Evolutionary conservation across 2,113 vertebrate genomes (phyloP).

Genomic region (Larimichthys crocea): DNA sequence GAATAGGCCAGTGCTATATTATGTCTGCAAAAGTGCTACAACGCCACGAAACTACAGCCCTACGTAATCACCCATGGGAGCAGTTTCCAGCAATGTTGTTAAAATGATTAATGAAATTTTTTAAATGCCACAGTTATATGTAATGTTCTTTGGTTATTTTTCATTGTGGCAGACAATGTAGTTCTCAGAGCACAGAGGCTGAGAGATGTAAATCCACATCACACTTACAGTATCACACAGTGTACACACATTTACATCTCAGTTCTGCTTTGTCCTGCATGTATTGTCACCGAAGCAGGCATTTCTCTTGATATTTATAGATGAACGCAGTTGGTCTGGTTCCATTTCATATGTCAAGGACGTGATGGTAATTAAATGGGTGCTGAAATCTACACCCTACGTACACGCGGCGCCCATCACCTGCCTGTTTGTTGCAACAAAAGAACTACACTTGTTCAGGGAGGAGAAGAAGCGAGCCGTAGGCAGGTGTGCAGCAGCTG

Average conservation of each 20-base stretch:
- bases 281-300: not conserved
- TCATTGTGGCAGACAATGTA: constrained; percentile 34
- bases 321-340: constrained; percentile 13
- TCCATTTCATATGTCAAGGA: constrained; percentile 50
- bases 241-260: not conserved
- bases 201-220: constrained; percentile 16
- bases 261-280: not conserved
- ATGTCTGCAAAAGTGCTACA: constrained; percentile 40
- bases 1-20: constrained; percentile 5
- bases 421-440: constrained; percentile 73
- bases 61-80: constrained; percentile 54
- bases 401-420: constrained; percentile 52
- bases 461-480: constrained; percentile 61
- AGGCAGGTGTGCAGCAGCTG: constrained; percentile 88
- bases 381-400: constrained; percentile 60
- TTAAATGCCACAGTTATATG: constrained; percentile 45
- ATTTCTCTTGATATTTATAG: constrained; percentile 17
- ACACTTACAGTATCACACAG: not conserved
- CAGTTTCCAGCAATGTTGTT: constrained; percentile 55
- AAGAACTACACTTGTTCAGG: constrained; percentile 58
- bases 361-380: constrained; percentile 61
- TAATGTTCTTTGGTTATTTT: constrained; percentile 53
- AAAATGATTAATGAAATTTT: constrained; percentile 61
- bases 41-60: constrained; percentile 29
- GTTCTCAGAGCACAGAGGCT: not conserved